Base-by-base conservation (phyloP, 2,888 invertebrate species). In the Patella caerulea region DNA sequence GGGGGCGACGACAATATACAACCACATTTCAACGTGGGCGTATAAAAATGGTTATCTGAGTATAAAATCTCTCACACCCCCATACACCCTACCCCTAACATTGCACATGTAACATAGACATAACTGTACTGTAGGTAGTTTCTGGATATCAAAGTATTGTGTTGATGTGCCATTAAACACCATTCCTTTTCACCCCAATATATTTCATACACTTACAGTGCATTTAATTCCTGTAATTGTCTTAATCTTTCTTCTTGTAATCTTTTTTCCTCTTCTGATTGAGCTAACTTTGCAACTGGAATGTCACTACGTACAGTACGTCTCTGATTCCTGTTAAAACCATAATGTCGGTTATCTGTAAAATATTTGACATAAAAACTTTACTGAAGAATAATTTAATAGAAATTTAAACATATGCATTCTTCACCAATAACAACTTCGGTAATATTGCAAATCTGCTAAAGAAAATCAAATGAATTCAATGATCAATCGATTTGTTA, bases 291-390 rank as follows among this genome's bases (percentile, higher is more conserved):
- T 1, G 96, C 96, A 86, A 94, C 93, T 7, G 96, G 96, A 86
- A 95, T 94, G 91, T 96, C 96, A 88, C 95, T 95, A 69, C 96
- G 93, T 9, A 96, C 95, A 77, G 95, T 94, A 5, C 95, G 95
- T 92, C 96, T 95, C 77, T 95, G 93, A 79, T 93, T 94, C 84
- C 95, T 94, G 92, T 96, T 96, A 76, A 95, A 94, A 74, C 94
- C 94, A 88, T 95, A 95, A 91, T 96, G 96, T 86, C 95, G 94
- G 83, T 94, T 93, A 88, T 95, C 95, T 95, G 89, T 14, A 91
- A 90, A 70, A 73, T 24, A 34, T 54, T 45, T 45, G 45, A 45
- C 9, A 45, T 45, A 9, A 45, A 45, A 45, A 9, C 9, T 45
- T 45, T 45, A 45, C 45, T 45, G 45, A 45, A 45, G 9, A 45